A percentile compares a stretch with the other conserved stretches of the same genome.
Evolutionary conservation across 2,797 vertebrate species (phyloP).

Genomic region (Sebastes goodei): DNA sequence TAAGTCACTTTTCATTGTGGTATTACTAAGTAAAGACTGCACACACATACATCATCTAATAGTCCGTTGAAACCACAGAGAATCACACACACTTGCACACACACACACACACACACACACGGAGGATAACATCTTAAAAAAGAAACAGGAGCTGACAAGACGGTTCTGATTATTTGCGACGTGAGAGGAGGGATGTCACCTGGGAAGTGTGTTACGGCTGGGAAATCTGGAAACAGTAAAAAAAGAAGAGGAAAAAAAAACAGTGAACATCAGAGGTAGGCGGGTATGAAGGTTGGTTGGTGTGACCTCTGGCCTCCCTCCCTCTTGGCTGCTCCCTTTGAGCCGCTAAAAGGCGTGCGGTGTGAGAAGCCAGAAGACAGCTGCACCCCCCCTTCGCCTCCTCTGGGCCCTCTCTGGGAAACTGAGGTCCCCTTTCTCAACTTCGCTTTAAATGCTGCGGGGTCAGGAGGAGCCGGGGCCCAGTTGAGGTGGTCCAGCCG

Average conservation of each 20-base stretch:
- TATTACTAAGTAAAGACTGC: background rate
- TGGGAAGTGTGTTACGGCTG: conserved; percentile 70
- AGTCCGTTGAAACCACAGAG: background rate
- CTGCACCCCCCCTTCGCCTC: conserved; percentile 60
- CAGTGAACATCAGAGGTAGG: conserved; percentile 73
- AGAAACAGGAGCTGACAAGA: conserved; percentile 60
- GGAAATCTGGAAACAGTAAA: conserved; percentile 81
- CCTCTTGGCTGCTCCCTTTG: conserved; percentile 73
- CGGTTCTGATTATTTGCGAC: conserved; percentile 67
- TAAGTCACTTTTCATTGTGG: background rate
- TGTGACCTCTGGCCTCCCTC: conserved; percentile 73
- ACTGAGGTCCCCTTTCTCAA: conserved; percentile 66
- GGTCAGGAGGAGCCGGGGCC: conserved; percentile 76
- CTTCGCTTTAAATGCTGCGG: conserved; percentile 62
- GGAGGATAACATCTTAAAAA: conserved; percentile 20
- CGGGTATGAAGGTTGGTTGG: conserved; percentile 67
- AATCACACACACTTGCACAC: background rate
- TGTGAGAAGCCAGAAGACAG: conserved; percentile 79
- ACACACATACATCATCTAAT: background rate
- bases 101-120: background rate
- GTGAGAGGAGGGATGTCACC: conserved; percentile 69
- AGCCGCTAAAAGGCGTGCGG: conserved; percentile 75
- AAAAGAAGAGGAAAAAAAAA: conserved; percentile 38
- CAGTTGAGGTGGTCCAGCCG: conserved; percentile 72
- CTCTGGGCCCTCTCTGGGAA: conserved; percentile 63